These are phyloP conservation scores for Neoascia interrupta DNA, from an alignment of 2,888 invertebrate species.

Conservation along the genomic window DNA sequence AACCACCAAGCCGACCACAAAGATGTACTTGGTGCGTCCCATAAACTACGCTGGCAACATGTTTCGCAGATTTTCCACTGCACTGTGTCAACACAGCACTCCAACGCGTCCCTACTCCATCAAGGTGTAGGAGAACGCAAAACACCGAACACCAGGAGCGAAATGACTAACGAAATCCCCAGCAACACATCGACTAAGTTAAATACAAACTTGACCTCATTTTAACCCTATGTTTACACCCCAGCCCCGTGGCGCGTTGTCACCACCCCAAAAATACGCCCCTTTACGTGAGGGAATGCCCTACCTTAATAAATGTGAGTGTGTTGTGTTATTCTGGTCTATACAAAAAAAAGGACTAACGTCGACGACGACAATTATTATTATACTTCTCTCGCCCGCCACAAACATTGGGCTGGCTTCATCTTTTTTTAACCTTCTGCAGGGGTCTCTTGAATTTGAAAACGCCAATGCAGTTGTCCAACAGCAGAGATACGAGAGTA, in stretches of 20 bases:
- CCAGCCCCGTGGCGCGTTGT: background rate
- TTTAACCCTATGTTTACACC: slow-evolving; percentile 46
- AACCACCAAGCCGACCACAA: slow-evolving; percentile 23
- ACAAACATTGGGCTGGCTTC: too few relatives aligned
- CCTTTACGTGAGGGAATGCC: background rate
- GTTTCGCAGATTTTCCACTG: slow-evolving; percentile 43
- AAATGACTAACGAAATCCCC: slow-evolving; percentile 28
- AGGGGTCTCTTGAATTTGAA: background rate
- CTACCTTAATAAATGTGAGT: background rate
- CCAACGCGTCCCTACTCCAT: background rate
- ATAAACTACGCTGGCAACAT: slow-evolving; percentile 48
- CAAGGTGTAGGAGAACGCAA: background rate
- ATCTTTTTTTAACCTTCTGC: background rate
- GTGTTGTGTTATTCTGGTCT: slow-evolving; percentile 10
- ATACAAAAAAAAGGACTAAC: slow-evolving; percentile 8
- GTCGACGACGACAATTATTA: background rate
- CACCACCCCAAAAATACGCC: background rate
- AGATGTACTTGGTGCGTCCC: slow-evolving; percentile 38
- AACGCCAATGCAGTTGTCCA: slow-evolving; percentile 23
- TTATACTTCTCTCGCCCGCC: too few relatives aligned
- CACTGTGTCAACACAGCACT: slow-evolving; percentile 40
- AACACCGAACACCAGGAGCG: background rate
- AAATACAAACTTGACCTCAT: slow-evolving; percentile 64
- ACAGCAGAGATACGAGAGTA: slow-evolving; percentile 15
- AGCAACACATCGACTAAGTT: slow-evolving; percentile 34